Evolutionary conservation across 2,888 invertebrate species (phyloP).

Genomic region (Phragmatobia fuliginosa): DNA sequence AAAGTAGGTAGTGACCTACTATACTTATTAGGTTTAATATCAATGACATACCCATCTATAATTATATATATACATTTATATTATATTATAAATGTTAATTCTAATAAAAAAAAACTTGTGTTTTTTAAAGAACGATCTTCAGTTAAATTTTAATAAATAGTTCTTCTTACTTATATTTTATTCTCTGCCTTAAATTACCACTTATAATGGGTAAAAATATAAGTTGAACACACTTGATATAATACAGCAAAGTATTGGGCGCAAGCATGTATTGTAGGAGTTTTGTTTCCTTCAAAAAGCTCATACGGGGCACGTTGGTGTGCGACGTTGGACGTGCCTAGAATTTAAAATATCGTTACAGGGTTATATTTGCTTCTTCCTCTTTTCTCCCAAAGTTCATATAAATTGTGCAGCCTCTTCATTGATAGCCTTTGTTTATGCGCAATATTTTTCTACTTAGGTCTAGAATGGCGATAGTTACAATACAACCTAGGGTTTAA

Average conservation of each 20-base stretch:
- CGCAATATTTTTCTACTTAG: slow-evolving; percentile 39
- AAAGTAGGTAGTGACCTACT: too few species aligned
- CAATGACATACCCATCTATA: too few species aligned
- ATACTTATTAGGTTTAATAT: too few species aligned
- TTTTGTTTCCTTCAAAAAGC: slow-evolving; percentile 71
- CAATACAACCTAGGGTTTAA: slow-evolving; percentile 7
- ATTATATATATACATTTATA: too few species aligned
- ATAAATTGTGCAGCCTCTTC: slow-evolving; percentile 47
- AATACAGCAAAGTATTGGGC: slow-evolving; percentile 25
- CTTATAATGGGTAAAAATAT: background rate
- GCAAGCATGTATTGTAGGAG: slow-evolving; percentile 52
- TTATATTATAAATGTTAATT: too few species aligned
- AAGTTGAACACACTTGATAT: slow-evolving; percentile 6
- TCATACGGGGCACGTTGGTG: slow-evolving; percentile 63
- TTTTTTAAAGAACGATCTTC: too few species aligned
- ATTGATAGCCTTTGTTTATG: slow-evolving; percentile 52
- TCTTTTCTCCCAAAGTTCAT: slow-evolving; percentile 16
- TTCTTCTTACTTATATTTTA: background rate
- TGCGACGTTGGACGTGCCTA: slow-evolving; percentile 63
- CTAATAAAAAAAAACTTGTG: too few species aligned
- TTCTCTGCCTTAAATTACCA: background rate
- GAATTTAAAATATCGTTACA: slow-evolving; percentile 52
- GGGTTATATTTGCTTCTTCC: slow-evolving; percentile 30
- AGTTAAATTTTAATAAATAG: too few species aligned
- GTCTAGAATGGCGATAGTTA: slow-evolving; percentile 32